Percentiles rank a stretch among this genome's conserved stretches.
Evolutionary conservation across 1,140 invertebrate species (phyloP).

Genomic region (Potamilus streckersoni): DNA sequence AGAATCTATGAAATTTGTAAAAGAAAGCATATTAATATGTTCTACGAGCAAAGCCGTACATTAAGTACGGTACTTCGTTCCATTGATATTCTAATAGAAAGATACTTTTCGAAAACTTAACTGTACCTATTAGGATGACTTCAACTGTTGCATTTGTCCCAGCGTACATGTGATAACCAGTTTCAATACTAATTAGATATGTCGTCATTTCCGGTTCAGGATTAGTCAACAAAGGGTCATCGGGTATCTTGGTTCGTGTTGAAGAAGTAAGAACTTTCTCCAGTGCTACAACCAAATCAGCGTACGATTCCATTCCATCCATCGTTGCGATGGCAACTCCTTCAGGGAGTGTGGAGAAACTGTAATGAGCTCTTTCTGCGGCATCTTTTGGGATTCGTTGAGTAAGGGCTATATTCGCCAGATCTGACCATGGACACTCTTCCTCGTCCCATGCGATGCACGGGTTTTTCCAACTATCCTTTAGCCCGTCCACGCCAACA

Average conservation of each 20-base stretch:
- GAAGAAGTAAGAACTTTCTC: constrained; percentile 28
- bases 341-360: constrained; percentile 15
- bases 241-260: constrained; percentile 11
- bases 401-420: constrained; percentile 11
- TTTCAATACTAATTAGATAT: constrained; percentile 21
- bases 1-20: no score
- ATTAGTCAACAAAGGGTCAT: background rate
- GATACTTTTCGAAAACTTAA: background rate
- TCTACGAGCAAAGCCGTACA: no score
- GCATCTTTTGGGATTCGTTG: constrained; percentile 15
- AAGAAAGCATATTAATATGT: no score
- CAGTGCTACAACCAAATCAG: constrained; percentile 10
- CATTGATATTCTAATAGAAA: no score
- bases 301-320: constrained; percentile 9
- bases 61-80: no score
- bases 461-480: constrained; percentile 2
- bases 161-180: constrained; percentile 25
- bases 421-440: constrained; percentile 23
- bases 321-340: constrained; percentile 2
- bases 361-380: constrained; percentile 18
- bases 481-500: background rate
- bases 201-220: constrained; percentile 12
- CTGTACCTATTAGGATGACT: constrained; percentile 15
- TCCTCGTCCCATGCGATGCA: constrained; percentile 15
- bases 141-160: constrained; percentile 28